phyloP scores from a whole-genome alignment of 1,140 invertebrate genomes.

The Sitophilus oryzae region DNA sequence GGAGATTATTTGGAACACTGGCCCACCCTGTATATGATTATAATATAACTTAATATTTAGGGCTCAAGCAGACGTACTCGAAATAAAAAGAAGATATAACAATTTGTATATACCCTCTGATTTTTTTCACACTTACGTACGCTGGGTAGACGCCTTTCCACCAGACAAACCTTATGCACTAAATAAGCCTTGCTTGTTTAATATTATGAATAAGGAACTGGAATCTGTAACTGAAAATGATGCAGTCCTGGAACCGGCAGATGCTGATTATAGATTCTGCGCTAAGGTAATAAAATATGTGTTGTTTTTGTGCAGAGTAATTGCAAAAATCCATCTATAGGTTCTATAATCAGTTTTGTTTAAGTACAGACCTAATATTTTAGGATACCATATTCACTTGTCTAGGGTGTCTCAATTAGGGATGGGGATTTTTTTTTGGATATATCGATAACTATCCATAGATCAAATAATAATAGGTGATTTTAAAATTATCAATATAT shows the following conservation, averaged over 20 bases:
- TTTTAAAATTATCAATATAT: no score
- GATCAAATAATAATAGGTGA: no score
- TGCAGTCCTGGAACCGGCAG: slow-evolving; percentile 73
- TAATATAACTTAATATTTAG: slow-evolving; percentile 50
- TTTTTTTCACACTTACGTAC: slow-evolving; percentile 79
- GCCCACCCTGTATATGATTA: background rate
- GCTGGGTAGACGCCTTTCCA: slow-evolving; percentile 87
- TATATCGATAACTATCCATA: no score
- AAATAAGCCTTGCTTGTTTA: slow-evolving; percentile 78
- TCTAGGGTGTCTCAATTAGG: no score
- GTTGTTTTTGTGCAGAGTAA: background rate
- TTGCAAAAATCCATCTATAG: no score
- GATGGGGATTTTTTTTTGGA: no score
- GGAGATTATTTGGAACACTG: no score
- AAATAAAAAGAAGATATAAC: slow-evolving; percentile 75
- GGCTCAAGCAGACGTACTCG: slow-evolving; percentile 72
- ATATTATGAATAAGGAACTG: slow-evolving; percentile 84
- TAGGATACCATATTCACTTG: no score
- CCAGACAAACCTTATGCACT: slow-evolving; percentile 75
- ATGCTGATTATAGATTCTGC: slow-evolving; percentile 88
- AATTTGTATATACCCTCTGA: slow-evolving; percentile 94
- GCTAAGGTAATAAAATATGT: slow-evolving; percentile 66
- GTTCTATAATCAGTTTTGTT: no score
- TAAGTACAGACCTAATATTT: no score
- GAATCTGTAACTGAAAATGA: slow-evolving; percentile 56